phyloP scores from a whole-genome alignment of 2,113 vertebrate species.

The Lasiurus borealis region DNA sequence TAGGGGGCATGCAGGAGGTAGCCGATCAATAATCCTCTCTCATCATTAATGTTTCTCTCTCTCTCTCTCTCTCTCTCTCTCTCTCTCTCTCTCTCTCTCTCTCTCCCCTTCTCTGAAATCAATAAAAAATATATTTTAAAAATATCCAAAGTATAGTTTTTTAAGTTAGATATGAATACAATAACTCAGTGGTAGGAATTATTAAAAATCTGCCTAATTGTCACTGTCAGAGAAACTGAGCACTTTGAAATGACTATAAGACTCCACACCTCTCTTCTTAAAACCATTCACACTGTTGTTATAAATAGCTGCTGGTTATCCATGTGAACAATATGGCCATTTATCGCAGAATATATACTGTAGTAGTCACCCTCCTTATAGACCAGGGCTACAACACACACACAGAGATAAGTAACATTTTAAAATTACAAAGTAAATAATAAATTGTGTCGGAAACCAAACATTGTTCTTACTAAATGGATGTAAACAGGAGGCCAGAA shows the following conservation, averaged over 20 bases:
- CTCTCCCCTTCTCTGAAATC: too few species aligned
- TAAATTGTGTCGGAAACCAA: background rate
- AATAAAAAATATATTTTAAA: background rate
- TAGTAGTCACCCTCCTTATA: background rate
- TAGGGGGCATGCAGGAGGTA: too few species aligned
- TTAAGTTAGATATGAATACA: background rate
- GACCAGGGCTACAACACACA: background rate
- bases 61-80: too few species aligned
- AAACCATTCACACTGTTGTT: background rate
- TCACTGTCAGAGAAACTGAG: conserved; percentile 3
- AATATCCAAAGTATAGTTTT: background rate
- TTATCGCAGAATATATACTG: background rate
- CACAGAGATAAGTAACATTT: background rate
- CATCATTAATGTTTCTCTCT: too few species aligned
- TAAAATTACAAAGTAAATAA: conserved; percentile 45
- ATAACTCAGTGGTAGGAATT: background rate
- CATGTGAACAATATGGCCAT: background rate
- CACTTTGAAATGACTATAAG: background rate
- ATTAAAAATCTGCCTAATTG: background rate
- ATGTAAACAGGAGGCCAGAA: too few species aligned
- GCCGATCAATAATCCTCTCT: too few species aligned
- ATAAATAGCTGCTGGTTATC: background rate
- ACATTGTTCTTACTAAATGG: too few species aligned
- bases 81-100: too few species aligned
- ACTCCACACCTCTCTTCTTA: background rate